Evolutionary conservation across 2,113 vertebrate species (phyloP).

Genomic region (Pseudopipra pipra): DNA sequence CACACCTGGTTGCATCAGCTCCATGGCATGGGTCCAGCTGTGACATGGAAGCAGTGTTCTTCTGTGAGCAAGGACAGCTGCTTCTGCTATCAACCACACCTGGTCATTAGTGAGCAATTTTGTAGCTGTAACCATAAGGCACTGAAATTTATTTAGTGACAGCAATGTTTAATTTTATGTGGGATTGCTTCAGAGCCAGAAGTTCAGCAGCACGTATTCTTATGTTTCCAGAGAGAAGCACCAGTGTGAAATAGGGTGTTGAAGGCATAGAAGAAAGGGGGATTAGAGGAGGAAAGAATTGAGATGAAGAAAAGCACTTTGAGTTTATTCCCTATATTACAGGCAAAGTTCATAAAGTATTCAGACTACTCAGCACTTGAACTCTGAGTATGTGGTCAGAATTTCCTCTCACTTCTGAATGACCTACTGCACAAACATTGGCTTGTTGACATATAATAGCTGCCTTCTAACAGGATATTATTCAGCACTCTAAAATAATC

Average conservation of each 20-base stretch:
- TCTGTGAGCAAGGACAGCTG: background rate
- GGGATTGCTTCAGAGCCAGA: background rate
- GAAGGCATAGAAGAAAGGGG: background rate
- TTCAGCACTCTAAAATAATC: conserved; percentile 39
- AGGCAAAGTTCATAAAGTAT: background rate
- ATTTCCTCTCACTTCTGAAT: conserved; percentile 58
- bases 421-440: conserved; percentile 54
- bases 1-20: background rate
- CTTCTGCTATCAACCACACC: background rate
- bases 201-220: background rate
- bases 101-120: background rate
- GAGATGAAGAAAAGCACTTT: background rate
- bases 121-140: background rate
- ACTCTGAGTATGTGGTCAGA: conserved; percentile 48
- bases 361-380: background rate
- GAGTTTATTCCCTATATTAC: background rate
- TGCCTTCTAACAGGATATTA: conserved; percentile 58
- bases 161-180: background rate
- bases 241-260: background rate
- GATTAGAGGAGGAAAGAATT: background rate
- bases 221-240: background rate
- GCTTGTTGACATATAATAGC: conserved; percentile 36
- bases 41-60: background rate
- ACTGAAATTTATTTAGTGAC: background rate
- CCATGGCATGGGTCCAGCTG: background rate